Percentiles rank a stretch among this genome's conserved stretches.
Evolutionary conservation across 2,888 invertebrate genomes (phyloP).

Genomic region (Aelia acuminata): DNA sequence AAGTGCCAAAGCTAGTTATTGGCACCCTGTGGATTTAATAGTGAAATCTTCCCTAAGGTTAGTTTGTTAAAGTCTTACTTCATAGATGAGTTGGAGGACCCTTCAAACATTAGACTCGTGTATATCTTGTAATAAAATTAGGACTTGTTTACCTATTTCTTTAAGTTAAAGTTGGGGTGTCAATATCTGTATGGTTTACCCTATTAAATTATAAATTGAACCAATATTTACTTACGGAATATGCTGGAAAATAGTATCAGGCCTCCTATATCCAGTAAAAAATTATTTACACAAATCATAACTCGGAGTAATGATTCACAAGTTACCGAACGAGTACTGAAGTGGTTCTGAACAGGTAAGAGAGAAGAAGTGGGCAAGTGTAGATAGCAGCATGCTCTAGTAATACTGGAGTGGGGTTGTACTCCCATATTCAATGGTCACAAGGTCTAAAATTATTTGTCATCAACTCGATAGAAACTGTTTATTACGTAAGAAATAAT

Average conservation of each 20-base stretch:
- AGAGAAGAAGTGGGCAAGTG: not conserved
- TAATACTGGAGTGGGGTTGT: constrained; percentile 8
- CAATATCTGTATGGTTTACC: too few relatives aligned
- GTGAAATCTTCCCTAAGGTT: too few relatives aligned
- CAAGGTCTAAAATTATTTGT: constrained; percentile 3
- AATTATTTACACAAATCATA: constrained; percentile 26
- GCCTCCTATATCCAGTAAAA: not conserved
- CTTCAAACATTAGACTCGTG: too few relatives aligned
- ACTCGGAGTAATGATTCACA: not conserved
- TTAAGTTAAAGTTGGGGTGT: too few relatives aligned
- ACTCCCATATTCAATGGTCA: not conserved
- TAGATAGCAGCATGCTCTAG: constrained; percentile 32
- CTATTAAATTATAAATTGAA: not conserved
- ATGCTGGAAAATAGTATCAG: not conserved
- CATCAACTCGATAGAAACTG: not conserved
- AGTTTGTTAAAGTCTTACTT: too few relatives aligned
- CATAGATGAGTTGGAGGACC: too few relatives aligned
- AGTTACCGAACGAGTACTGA: constrained; percentile 9
- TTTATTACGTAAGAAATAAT: not conserved
- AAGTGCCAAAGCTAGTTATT: too few relatives aligned
- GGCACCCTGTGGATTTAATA: too few relatives aligned
- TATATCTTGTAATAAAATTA: too few relatives aligned
- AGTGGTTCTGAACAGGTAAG: constrained; percentile 48
- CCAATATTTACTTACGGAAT: constrained; percentile 32
- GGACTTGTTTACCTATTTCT: too few relatives aligned